Conservation (phyloP, 2,888 invertebrate species). For the Elgonia sp. region DNA sequence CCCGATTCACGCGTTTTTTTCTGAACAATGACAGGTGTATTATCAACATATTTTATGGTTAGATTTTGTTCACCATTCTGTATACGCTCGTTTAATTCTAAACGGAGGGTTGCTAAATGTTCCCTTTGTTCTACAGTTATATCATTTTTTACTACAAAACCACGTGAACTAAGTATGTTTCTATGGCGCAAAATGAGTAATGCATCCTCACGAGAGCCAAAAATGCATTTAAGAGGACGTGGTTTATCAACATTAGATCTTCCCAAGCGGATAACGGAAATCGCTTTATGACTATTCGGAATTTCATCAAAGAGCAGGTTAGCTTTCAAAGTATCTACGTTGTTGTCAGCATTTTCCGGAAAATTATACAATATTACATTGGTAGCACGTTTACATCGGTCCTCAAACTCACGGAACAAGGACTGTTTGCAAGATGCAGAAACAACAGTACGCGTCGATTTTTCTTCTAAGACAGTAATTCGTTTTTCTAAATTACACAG, state of each 20-base stretch:
- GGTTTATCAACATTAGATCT: background rate
- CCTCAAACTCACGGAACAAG: too few species aligned
- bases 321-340: too few species aligned
- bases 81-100: conserved; percentile 2
- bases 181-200: background rate
- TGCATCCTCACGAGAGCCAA: background rate
- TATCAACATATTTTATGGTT: conserved; percentile 2
- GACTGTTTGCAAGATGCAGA: too few species aligned
- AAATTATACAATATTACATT: too few species aligned
- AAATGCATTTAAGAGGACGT: background rate
- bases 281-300: too few species aligned
- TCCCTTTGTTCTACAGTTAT: conserved; percentile 7
- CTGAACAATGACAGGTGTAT: background rate
- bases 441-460: too few species aligned
- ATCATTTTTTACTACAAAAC: background rate
- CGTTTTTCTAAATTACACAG: too few species aligned
- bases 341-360: too few species aligned
- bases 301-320: too few species aligned
- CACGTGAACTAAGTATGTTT: background rate
- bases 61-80: background rate
- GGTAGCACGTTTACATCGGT: too few species aligned
- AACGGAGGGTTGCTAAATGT: background rate
- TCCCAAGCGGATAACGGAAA: background rate
- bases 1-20: conserved; percentile 13
- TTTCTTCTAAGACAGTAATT: too few species aligned